These are phyloP conservation scores for Oceanodroma leucorhoa DNA, from an alignment of 2,797 vertebrate species.

Conservation along the genomic window DNA sequence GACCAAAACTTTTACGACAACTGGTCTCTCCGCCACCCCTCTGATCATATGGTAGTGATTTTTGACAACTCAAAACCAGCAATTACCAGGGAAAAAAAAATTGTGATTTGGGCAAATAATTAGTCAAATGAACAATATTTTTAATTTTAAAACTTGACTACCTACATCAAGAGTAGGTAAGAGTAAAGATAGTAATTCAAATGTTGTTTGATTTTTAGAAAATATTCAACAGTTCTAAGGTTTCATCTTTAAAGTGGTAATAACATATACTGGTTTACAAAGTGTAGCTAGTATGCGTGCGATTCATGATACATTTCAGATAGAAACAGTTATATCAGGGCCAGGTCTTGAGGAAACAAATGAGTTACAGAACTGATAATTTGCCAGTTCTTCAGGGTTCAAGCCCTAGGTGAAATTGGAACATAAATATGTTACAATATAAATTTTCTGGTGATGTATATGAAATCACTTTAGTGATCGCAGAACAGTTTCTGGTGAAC, in stretches of 20 bases:
- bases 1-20: neutral
- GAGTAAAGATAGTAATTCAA: neutral
- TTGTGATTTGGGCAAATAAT: neutral
- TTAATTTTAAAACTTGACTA: neutral
- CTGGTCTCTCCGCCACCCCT: neutral
- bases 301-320: neutral
- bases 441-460: neutral
- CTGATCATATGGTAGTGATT: neutral
- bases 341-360: neutral
- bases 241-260: neutral
- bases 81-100: neutral
- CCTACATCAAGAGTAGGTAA: neutral
- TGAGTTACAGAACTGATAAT: neutral
- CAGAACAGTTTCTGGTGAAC: neutral
- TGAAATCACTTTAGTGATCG: neutral
- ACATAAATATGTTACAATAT: neutral
- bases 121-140: neutral
- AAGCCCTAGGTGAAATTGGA: neutral
- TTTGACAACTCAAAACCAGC: neutral
- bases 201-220: neutral
- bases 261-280: neutral
- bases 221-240: neutral
- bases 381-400: neutral
- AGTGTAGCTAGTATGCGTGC: accelerated
- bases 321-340: neutral